Conservation (phyloP, 2,113 vertebrate species). For the Platycercus adscitus region DNA sequence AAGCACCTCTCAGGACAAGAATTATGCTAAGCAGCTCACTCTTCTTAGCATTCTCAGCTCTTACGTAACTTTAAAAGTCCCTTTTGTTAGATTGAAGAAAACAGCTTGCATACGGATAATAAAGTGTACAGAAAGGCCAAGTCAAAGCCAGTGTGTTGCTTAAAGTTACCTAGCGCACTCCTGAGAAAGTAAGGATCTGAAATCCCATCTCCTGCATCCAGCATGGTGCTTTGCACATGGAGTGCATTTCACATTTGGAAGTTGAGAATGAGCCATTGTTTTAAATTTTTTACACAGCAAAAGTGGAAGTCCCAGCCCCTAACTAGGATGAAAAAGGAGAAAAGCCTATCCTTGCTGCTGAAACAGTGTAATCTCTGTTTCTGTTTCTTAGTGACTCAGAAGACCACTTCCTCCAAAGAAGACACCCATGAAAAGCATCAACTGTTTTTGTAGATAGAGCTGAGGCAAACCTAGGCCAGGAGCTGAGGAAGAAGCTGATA, state of each 20-base stretch:
- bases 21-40: slow-evolving; percentile 43
- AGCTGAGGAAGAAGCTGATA: not conserved
- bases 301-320: not conserved
- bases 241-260: not conserved
- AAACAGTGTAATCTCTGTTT: not conserved
- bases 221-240: not conserved
- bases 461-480: not conserved
- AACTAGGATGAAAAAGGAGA: not conserved
- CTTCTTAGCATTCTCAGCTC: not conserved
- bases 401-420: not conserved
- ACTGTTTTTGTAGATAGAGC: not conserved
- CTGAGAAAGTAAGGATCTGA: not conserved
- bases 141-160: not conserved
- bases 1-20: slow-evolving; percentile 17
- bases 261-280: not conserved
- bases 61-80: slow-evolving; percentile 4
- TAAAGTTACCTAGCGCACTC: not conserved
- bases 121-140: not conserved
- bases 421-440: not conserved
- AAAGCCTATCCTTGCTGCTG: not conserved
- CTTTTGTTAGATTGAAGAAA: slow-evolving; percentile 16
- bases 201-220: not conserved
- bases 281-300: not conserved
- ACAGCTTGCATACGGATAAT: not conserved
- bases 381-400: not conserved